Conservation (phyloP, 37 sponge, comb jelly and placozoan species). For the Geodia barretti region DNA sequence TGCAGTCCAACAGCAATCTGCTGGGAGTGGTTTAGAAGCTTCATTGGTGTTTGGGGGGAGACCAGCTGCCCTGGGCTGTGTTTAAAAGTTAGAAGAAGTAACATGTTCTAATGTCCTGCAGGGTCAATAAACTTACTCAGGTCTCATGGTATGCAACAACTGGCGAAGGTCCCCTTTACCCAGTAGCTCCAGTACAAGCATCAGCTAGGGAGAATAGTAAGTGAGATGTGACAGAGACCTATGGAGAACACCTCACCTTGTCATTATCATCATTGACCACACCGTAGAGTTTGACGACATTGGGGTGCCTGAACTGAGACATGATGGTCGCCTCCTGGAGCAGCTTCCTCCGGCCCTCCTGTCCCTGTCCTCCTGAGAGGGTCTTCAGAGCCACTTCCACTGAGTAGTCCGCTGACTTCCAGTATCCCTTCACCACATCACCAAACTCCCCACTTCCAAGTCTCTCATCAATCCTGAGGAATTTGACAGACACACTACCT, state of each 20-base stretch:
- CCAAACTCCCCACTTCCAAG: slow-evolving; percentile 62
- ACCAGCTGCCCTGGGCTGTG: neutral
- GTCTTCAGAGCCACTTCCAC: slow-evolving; percentile 46
- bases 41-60: slow-evolving; percentile 1
- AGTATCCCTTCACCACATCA: slow-evolving; percentile 17
- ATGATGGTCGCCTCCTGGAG: slow-evolving; percentile 63
- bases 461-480: slow-evolving; percentile 1
- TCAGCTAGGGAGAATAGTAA: neutral
- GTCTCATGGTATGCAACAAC: neutral
- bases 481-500: neutral
- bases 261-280: slow-evolving; percentile 14
- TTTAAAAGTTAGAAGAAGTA: neutral
- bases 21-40: slow-evolving; percentile 44
- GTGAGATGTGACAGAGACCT: neutral
- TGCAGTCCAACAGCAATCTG: slow-evolving; percentile 71
- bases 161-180: neutral
- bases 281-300: slow-evolving; percentile 48
- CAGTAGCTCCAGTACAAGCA: neutral
- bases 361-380: neutral
- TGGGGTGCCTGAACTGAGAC: slow-evolving; percentile 58
- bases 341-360: slow-evolving; percentile 5
- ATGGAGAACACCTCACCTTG: neutral
- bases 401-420: slow-evolving; percentile 10
- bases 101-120: neutral
- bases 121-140: neutral